Evolutionary conservation across 2,888 invertebrate genomes (phyloP), one percentile per base, ranked within the genome.

Genomic region (Ypsolopha scabrella): DNA sequence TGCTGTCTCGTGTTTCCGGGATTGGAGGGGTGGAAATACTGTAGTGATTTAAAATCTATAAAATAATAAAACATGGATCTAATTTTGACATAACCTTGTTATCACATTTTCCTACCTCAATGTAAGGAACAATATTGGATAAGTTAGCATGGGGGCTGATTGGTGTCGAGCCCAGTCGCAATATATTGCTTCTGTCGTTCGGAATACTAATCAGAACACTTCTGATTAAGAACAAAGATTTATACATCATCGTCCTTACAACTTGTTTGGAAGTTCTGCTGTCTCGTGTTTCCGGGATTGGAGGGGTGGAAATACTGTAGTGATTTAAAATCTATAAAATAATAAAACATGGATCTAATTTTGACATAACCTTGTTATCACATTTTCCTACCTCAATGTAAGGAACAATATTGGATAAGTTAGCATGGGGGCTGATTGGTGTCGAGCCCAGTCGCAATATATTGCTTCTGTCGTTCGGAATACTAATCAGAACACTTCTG

Each of bases 111-210:
- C 51, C 49, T 48, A 44, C 41, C 13, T 44, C 24, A 24, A n/a
- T 45, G 14, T n/a, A 10, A 35, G 48, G 48, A 43, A 52, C 47
- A 46, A 51, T 80, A 80, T 80, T 80, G 78, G 74, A 72, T 77
- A 80, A 77, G 75, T 80, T 79, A 68, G 72, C 72, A 72, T 72
- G 68, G 71, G 72, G 70, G 67, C 68, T 79, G 80, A 79, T 80
- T 80, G 80, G 75, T 75, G 75, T 67, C 62, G 63, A 65, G 70
- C 69, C 68, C 65, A 71, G 74, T 68, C 71, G 67, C 74, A 72
- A 78, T 79, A 74, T 79, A 78, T 74, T 68, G 74, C 63, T 54
- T 70, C 68, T 75, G 72, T 72, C 65, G 73, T 60, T 52, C 56
- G 55, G 79, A 78, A 80, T 81, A 80, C 77, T 76, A 80, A 80